Conservation (phyloP, 1,140 invertebrate species). For the Tigriopus japonicus region DNA sequence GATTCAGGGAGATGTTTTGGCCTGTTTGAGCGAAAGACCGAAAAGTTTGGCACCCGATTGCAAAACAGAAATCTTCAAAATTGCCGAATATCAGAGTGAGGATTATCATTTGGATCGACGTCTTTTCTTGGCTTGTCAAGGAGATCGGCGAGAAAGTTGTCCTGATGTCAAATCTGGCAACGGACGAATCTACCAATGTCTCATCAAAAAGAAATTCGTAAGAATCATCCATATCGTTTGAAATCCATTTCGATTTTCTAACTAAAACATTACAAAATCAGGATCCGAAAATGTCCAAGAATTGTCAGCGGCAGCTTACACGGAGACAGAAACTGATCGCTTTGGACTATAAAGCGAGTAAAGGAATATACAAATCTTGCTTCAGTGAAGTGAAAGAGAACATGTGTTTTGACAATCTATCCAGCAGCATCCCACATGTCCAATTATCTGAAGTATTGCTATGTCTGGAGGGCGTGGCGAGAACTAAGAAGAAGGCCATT, state of each 20-base stretch:
- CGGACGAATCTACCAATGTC: constrained; percentile 75
- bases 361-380: not conserved
- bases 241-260: no score
- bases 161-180: constrained; percentile 29
- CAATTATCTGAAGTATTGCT: not conserved
- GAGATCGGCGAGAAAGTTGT: constrained; percentile 51
- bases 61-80: constrained; percentile 51
- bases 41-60: constrained; percentile 40
- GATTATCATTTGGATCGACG: constrained; percentile 76
- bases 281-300: no score
- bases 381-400: constrained; percentile 10
- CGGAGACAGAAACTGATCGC: no score
- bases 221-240: no score
- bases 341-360: not conserved
- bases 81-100: constrained; percentile 76
- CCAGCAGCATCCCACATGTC: no score
- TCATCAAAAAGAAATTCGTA: constrained; percentile 47
- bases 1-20: constrained; percentile 58
- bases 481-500: constrained; percentile 37
- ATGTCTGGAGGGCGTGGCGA: not conserved
- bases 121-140: constrained; percentile 67
- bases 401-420: no score
- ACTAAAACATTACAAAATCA: no score
- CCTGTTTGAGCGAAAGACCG: constrained; percentile 51
- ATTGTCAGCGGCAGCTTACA: no score